Base-by-base conservation (phyloP, 2,888 invertebrate species). In the Chorisops tibialis region DNA sequence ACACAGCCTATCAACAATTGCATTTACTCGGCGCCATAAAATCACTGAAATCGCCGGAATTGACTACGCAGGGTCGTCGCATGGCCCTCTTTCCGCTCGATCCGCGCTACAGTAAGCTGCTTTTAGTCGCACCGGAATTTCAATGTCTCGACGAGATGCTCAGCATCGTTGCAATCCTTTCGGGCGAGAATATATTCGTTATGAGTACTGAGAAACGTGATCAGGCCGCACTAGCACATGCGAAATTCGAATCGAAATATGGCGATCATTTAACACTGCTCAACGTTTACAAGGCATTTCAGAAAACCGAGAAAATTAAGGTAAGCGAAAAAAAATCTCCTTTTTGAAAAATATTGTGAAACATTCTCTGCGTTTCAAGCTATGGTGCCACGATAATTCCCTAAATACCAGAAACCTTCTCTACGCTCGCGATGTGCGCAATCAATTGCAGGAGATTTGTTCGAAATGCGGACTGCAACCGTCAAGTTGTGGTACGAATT, bases 21-120 rank as follows among this genome's bases (percentile, higher is more conserved):
- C 84, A 85, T 69, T 82, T 85, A 67, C 76, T 91, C 65, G 88
- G 87, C 59, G 92, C 92, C 19, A 82, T 93, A 49, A 85, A 86
- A 64, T 79, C 73, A 62, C 74, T 80, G 5, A 73, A 78, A 7
- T 81, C 82, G 62, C 83, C 84, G 1, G 82, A 85, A 74, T 79
- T 97, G 67, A 96, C 95, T 0, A 78, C 82, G 0, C 69, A 89
- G 1, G 97, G 97, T 0, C 85, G 84, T 68, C 86, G 88, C 72
- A 94, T 97, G 93, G 85, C 93, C 0, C 83, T 85, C 12, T 96
- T 96, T 76, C 98, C 98, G 0, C 81, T 98, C 38, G 96, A 97
- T 75, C 97, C 98, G 0, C 85, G 88, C 67, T 89, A 89, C 74
- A 85, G 93, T 9, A 93, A 91, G 80, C 85, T 91, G 6, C 79